Evolutionary conservation across 30 jellyfish, hydroid and myxozoan species (phyloP).

Genomic region (Aurelia sp.): DNA sequence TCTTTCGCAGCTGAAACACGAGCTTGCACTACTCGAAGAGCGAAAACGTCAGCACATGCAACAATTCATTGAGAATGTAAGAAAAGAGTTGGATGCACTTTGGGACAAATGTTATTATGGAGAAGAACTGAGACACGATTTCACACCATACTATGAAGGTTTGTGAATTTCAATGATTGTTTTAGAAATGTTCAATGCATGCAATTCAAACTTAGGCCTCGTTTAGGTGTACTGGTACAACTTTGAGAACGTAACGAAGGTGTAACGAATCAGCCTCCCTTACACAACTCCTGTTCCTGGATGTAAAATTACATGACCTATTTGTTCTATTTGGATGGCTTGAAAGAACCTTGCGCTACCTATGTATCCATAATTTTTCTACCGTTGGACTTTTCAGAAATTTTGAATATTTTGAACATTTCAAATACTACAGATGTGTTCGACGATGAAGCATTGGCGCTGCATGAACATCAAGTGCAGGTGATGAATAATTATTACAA

Average conservation of each 20-base stretch:
- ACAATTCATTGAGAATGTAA: conserved; percentile 77
- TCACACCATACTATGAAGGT: conserved; percentile 87
- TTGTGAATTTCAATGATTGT: background rate
- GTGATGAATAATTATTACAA: conserved; percentile 83
- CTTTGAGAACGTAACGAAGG: no score
- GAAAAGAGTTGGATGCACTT: conserved; percentile 83
- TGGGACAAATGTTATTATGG: conserved; percentile 97
- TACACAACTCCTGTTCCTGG: no score
- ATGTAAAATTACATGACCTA: no score
- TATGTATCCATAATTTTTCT: no score
- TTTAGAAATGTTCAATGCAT: background rate
- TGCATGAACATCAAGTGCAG: conserved; percentile 98
- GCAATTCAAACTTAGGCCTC: no score
- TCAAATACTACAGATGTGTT: conserved; percentile 70
- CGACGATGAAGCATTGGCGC: conserved; percentile 93
- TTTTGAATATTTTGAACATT: no score
- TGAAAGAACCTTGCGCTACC: no score
- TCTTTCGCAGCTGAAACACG: conserved; percentile 62
- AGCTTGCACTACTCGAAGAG: conserved; percentile 80
- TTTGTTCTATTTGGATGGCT: no score
- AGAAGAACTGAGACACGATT: conserved; percentile 82
- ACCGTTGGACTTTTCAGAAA: no score
- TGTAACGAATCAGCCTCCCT: no score
- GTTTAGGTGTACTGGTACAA: no score
- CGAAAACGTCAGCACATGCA: conserved; percentile 91